Base-by-base conservation (phyloP, 2,113 vertebrate genomes). In the Salvator merianae region DNA sequence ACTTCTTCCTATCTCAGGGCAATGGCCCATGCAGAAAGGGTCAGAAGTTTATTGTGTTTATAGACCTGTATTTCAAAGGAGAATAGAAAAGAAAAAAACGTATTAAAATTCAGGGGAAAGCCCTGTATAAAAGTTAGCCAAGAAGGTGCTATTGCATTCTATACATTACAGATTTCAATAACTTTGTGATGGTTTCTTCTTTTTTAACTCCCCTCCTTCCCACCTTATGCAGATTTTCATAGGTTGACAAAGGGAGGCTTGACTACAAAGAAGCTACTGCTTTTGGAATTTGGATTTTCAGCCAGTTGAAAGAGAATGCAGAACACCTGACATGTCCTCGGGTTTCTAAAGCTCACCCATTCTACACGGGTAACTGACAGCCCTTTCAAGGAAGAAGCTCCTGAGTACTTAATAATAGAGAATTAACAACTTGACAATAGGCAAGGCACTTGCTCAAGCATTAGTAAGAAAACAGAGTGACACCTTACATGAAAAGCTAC, bases 391-490 rank as follows among this genome's bases (percentile, higher is more conserved):
- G 89, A 90, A 90, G 85, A 77, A 88, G 86, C 66, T 86, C 75
- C 85, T 63, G 80, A 94, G 86, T 90, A 93, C 91, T 94, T 94
- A 93, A 93, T 94, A 92, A 93, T 84, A 92, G 85, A 93, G 89
- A 93, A 94, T 93, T 94, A 93, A 84, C 10, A 20, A 91, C 86
- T 78, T 94, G 91, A 93, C 93, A 94, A 94, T 88, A 91, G 88
- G 88, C 82, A 90, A 94, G 82, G 89, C 78, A 92, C 87, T 92
- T 91, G 91, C 83, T 93, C 89, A 94, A 88, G 91, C 90, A 92
- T 93, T 94, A 94, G 94, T 94, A 88, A 94, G 91, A 90, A 94
- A 94, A 94, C 91, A 94, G 93, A 94, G 86, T 93, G 93, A 94
- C 94, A 94, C 76, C 90, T 94, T 86, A 87, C 85, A 86, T 87